phyloP scores from a whole-genome alignment of 2,113 vertebrate genomes.

The Uropsilus gracilis region DNA sequence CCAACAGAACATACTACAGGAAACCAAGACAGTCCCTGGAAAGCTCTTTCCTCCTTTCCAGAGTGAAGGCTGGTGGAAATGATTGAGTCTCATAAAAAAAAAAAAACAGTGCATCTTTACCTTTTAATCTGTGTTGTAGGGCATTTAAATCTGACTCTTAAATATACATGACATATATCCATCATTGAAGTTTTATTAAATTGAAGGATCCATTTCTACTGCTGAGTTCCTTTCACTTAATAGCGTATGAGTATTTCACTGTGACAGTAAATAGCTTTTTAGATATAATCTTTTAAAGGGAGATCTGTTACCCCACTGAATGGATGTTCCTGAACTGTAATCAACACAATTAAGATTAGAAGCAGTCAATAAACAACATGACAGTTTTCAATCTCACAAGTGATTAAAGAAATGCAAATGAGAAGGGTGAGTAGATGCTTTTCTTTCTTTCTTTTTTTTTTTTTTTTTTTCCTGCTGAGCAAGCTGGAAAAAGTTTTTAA shows the following conservation, averaged over 20 bases:
- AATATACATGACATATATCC: neutral
- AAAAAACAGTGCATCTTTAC: neutral
- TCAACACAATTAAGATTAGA: neutral
- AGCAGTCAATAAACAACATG: neutral
- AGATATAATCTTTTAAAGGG: neutral
- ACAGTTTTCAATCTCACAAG: neutral
- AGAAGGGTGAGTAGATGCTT: neutral
- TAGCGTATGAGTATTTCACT: neutral
- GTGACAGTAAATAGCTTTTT: neutral
- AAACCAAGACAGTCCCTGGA: neutral
- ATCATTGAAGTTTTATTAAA: neutral
- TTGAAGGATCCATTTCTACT: neutral
- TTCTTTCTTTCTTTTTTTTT: neutral
- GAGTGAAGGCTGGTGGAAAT: neutral
- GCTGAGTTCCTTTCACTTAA: neutral
- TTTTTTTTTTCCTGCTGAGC: neutral
- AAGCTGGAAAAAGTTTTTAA: constrained; percentile 22
- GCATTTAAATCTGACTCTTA: neutral
- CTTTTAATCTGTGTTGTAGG: neutral
- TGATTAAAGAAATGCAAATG: constrained; percentile 23
- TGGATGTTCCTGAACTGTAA: neutral
- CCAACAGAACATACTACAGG: neutral
- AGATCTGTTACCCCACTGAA: neutral
- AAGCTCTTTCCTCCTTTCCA: neutral
- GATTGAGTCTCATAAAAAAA: neutral